A percentile compares a stretch with the other conserved stretches of the same genome.
phyloP scores from a whole-genome alignment of 2,113 vertebrate species.

The Trichechus manatus region DNA sequence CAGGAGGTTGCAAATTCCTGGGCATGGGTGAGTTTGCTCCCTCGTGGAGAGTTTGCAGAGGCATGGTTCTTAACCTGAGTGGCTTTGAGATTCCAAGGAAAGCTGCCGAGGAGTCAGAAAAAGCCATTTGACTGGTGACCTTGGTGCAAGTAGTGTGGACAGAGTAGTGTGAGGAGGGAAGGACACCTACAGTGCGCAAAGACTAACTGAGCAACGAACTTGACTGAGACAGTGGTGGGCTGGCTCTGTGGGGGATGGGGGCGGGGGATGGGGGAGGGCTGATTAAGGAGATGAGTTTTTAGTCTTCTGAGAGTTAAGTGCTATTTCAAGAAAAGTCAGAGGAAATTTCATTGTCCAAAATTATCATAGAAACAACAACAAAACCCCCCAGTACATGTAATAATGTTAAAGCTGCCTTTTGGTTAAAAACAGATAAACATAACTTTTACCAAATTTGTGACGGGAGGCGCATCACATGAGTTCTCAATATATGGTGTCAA shows the following conservation, averaged over 20 bases:
- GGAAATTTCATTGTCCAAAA: constrained; percentile 38
- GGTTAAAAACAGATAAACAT: constrained; percentile 6
- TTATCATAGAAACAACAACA: constrained; percentile 34
- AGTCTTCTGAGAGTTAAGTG: not conserved
- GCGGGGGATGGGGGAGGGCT: not conserved
- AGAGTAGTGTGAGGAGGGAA: constrained; percentile 8
- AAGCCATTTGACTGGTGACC: constrained; percentile 57
- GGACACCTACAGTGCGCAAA: not conserved
- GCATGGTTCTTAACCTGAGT: not conserved
- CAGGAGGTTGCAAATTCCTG: not conserved
- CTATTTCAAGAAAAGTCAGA: constrained; percentile 66
- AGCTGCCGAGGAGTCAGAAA: not conserved
- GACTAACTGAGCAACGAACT: not conserved
- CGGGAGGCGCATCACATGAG: not conserved
- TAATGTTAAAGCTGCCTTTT: constrained; percentile 41
- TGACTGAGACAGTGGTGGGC: not conserved
- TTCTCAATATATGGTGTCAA: not conserved
- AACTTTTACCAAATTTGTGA: constrained; percentile 38
- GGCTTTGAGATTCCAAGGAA: constrained; percentile 16
- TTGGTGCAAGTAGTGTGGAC: not conserved
- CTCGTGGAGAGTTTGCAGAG: not conserved
- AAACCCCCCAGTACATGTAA: not conserved
- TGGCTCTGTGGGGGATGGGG: not conserved
- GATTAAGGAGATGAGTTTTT: not conserved
- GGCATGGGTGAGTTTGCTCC: not conserved